Evolutionary conservation across 2,797 vertebrate species (phyloP).

Genomic region (Tarsius wallacei): DNA sequence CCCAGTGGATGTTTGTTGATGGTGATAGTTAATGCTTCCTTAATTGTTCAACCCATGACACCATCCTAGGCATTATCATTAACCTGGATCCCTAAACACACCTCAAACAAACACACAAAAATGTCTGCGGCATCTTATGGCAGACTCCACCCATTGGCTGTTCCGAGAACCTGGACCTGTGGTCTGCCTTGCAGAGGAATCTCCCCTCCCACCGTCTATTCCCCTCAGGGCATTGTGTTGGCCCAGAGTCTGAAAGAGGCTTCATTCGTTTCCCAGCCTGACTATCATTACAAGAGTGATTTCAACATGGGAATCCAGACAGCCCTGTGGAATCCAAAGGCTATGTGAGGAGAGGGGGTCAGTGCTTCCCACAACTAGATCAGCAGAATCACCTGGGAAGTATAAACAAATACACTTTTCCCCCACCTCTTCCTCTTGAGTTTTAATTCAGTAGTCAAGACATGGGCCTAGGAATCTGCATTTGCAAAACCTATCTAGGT

Average conservation of each 20-base stretch:
- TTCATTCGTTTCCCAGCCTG: background rate
- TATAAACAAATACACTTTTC: background rate
- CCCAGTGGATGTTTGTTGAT: background rate
- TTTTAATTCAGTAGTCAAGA: conserved; percentile 13
- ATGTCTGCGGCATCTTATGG: background rate
- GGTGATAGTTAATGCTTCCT: conserved; percentile 48
- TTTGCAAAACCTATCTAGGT: background rate
- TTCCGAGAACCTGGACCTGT: background rate
- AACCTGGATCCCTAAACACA: conserved; percentile 20
- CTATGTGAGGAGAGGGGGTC: background rate
- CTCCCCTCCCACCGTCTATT: background rate
- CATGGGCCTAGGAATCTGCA: background rate
- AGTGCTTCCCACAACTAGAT: background rate
- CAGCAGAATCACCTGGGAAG: background rate
- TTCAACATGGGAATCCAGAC: background rate
- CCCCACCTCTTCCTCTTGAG: background rate
- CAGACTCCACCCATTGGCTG: background rate
- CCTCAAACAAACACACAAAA: conserved; percentile 36
- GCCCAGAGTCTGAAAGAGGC: background rate
- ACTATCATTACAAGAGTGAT: background rate
- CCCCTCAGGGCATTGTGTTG: background rate
- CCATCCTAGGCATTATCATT: conserved; percentile 12
- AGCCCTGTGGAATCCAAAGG: background rate
- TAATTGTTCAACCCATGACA: conserved; percentile 60
- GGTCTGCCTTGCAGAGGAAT: background rate